A percentile compares a stretch with the other conserved stretches of the same genome.
Conservation (phyloP, 2,888 invertebrate genomes). For the Cryptocephalus primarius region DNA sequence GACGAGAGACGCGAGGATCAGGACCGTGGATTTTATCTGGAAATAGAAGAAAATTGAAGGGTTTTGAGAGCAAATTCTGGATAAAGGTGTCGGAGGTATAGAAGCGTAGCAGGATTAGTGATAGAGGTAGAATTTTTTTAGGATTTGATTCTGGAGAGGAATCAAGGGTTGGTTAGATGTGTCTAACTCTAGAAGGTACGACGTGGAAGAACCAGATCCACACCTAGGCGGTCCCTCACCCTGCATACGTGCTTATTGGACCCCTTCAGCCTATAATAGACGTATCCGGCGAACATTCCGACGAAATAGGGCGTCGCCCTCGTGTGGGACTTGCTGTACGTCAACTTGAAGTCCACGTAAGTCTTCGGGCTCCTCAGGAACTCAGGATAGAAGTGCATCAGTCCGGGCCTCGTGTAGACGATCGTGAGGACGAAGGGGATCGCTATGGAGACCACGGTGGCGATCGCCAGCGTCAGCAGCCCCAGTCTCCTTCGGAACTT, state of each 20-base stretch:
- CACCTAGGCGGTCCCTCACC: no score
- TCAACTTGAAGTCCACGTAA: slow-evolving; percentile 42
- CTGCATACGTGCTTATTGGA: slow-evolving; percentile 25
- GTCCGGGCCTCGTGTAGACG: slow-evolving; percentile 39
- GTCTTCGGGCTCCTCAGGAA: slow-evolving; percentile 43
- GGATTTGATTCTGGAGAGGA: no score
- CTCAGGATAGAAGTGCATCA: slow-evolving; percentile 46
- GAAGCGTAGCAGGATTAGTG: no score
- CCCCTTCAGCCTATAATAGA: slow-evolving; percentile 33
- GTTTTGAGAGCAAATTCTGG: no score
- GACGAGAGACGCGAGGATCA: slow-evolving; percentile 33
- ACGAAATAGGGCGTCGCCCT: slow-evolving; percentile 47
- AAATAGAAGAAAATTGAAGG: no score
- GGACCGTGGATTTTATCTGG: slow-evolving; percentile 18
- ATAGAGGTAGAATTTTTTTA: no score
- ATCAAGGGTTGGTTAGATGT: no score
- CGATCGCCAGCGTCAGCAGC: slow-evolving; percentile 27
- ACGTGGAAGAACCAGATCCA: no score
- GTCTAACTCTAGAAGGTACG: no score
- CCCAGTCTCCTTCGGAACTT: slow-evolving; percentile 36
- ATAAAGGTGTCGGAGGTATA: no score
- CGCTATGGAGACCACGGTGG: slow-evolving; percentile 37
- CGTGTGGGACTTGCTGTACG: slow-evolving; percentile 51
- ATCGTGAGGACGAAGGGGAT: slow-evolving; percentile 45
- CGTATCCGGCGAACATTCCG: slow-evolving; percentile 45